A percentile compares a stretch with the other conserved stretches of the same genome.
Conservation (phyloP, 2,797 vertebrate species). For the Selene dorsalis region DNA sequence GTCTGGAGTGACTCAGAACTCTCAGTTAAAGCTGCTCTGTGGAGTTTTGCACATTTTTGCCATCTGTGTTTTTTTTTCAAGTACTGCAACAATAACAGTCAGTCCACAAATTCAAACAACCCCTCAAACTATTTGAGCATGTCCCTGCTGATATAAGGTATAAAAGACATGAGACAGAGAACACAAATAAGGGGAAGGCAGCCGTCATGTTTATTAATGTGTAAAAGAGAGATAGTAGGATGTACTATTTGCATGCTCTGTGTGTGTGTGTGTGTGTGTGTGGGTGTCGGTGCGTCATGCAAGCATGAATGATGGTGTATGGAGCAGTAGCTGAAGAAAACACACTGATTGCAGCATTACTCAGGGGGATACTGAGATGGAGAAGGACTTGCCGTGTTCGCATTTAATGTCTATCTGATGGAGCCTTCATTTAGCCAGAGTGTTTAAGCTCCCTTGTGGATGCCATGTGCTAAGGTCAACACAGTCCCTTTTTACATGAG, state of each 20-base stretch:
- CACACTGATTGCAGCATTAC: slow-evolving; percentile 48
- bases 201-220: slow-evolving; percentile 49
- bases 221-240: slow-evolving; percentile 25
- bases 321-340: slow-evolving; percentile 46
- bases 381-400: slow-evolving; percentile 52
- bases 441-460: slow-evolving; percentile 59
- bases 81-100: too few relatives aligned
- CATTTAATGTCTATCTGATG: slow-evolving; percentile 59
- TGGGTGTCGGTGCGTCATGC: slow-evolving; percentile 7
- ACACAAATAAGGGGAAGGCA: slow-evolving; percentile 38
- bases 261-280: slow-evolving; percentile 27
- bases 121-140: slow-evolving; percentile 24
- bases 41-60: too few relatives aligned
- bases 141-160: slow-evolving; percentile 33
- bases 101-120: slow-evolving; percentile 20
- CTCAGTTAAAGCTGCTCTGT: too few relatives aligned
- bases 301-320: slow-evolving; percentile 14
- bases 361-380: slow-evolving; percentile 53
- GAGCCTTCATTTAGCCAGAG: slow-evolving; percentile 53
- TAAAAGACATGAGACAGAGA: slow-evolving; percentile 25
- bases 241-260: slow-evolving; percentile 5
- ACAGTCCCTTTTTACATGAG: slow-evolving; percentile 42
- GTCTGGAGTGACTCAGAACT: too few relatives aligned
- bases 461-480: slow-evolving; percentile 64
- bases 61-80: too few relatives aligned